phyloP scores from a whole-genome alignment of 2,113 vertebrate genomes.

The Panurus biarmicus region DNA sequence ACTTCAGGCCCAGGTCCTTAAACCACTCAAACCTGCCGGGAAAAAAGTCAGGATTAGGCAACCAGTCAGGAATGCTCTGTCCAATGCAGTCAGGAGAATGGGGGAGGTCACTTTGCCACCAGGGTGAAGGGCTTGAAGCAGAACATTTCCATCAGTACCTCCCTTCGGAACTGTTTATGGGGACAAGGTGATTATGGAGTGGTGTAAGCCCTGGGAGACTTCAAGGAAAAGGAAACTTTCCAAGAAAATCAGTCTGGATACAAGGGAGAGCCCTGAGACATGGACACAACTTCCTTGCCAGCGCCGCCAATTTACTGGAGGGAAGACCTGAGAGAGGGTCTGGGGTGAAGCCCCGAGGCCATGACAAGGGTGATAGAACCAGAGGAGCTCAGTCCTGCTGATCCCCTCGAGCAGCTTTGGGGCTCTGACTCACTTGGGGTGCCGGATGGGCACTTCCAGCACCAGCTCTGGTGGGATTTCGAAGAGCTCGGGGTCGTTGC shows the following conservation, averaged over 20 bases:
- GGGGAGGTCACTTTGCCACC: background rate
- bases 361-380: background rate
- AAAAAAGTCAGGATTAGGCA: background rate
- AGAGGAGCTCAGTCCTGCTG: background rate
- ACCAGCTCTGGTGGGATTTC: constrained; percentile 91
- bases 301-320: background rate
- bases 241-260: background rate
- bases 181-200: background rate
- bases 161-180: background rate
- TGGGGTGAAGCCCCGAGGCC: background rate
- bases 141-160: background rate
- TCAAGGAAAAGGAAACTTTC: background rate
- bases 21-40: constrained; percentile 87
- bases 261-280: background rate
- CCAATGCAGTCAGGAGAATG: fast-evolving
- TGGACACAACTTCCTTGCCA: background rate
- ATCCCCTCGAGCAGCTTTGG: fast-evolving
- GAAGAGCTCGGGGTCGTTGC: constrained; percentile 93
- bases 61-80: background rate
- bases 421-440: constrained; percentile 87
- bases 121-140: background rate
- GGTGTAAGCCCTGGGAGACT: background rate
- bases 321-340: background rate
- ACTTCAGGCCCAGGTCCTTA: constrained; percentile 89
- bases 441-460: constrained; percentile 90